Percentiles rank a stretch among this genome's conserved stretches.
Evolutionary conservation across 2,797 vertebrate genomes (phyloP).

Genomic region (Poecile montanus): DNA sequence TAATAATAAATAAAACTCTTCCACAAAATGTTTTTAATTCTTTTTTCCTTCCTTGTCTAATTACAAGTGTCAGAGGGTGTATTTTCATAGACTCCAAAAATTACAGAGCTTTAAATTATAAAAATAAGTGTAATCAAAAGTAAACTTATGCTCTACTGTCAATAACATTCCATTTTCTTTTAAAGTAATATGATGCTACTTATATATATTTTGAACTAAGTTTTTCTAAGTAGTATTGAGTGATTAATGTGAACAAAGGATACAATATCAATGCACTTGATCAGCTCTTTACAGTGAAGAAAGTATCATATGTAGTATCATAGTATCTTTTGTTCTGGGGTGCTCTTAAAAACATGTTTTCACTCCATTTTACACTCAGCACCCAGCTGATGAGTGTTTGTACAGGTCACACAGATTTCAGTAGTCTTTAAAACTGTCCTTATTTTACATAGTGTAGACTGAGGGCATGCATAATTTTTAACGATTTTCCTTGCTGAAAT

Average conservation of each 20-base stretch:
- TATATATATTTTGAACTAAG: not conserved
- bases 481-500: not conserved
- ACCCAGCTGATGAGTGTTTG: not conserved
- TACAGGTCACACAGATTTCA: not conserved
- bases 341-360: not conserved
- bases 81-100: not conserved
- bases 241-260: not conserved
- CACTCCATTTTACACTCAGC: not conserved
- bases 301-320: not conserved
- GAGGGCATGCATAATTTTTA: not conserved
- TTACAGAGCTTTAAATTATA: not conserved
- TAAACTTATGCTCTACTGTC: not conserved
- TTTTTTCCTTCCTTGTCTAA: not conserved
- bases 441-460: not conserved
- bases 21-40: rapidly evolving
- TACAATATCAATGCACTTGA: not conserved
- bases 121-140: not conserved
- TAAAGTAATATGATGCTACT: not conserved
- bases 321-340: rapidly evolving
- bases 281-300: not conserved
- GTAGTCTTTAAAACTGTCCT: not conserved
- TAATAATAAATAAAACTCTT: not conserved
- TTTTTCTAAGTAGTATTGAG: not conserved
- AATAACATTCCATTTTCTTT: not conserved
- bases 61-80: not conserved